Evolutionary conservation across 2,797 vertebrate genomes (phyloP), one percentile per base, ranked within the genome.

Genomic region (Chromobotia macracanthus): DNA sequence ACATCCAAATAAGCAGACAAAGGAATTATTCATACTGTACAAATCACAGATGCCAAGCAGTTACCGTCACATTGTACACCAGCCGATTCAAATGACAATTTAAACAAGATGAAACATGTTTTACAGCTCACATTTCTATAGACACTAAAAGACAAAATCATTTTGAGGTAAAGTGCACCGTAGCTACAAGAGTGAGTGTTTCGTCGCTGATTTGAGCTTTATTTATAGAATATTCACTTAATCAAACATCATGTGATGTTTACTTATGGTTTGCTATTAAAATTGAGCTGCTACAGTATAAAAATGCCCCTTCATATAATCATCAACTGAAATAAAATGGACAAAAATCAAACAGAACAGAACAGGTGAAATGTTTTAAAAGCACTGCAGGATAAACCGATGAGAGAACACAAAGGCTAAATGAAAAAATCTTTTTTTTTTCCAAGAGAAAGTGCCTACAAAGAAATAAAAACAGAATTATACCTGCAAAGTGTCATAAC

Each of bases 91-190:
- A 74, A 19, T 50, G 44, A 44, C 64, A 48, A 16, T 56, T 58
- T 67, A 44, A 56, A 56, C n/a, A n/a, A n/a, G n/a, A n/a, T n/a
- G n/a, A n/a, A n/a, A n/a, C n/a, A n/a, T n/a, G n/a, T n/a, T n/a
- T n/a, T n/a, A n/a, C n/a, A n/a, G n/a, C 3, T 66, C 55, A 61
- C 66, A 48, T n/a, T n/a, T 69, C 61, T 71, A 0, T 31, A 50
- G 28, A 41, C n/a, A 8, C 44, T 50, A 56, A 12, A 19, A 10
- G 31, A n/a, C n/a, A n/a, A 1, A 41, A 53, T 72, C 35, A 38
- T 38, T 38, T 3, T 2, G 48, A n/a, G n/a, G n/a, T 79, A 72
- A 79, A 79, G 77, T 79, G 68, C 68, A 12, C 58, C 13, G 68
- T 35, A 46, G 58, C 60, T 72, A 46, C 41, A n/a, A n/a, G n/a